Evolutionary conservation across 1,140 invertebrate genomes (phyloP).

Genomic region (Bradynema listronoti): DNA sequence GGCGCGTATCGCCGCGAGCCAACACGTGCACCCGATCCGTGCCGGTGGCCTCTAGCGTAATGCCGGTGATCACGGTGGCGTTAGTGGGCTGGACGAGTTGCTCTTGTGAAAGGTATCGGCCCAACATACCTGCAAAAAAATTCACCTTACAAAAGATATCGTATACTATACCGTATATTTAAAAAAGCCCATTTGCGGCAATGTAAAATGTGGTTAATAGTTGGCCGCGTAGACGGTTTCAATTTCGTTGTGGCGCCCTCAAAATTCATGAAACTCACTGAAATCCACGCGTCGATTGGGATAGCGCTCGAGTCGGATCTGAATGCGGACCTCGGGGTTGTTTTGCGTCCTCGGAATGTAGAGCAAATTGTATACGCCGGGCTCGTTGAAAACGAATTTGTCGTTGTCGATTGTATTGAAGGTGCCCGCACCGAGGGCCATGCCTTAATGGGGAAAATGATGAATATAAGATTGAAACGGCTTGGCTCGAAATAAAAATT

Average conservation of each 20-base stretch:
- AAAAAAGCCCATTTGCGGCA: too few species aligned
- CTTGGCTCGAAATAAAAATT: too few species aligned
- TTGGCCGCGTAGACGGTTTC: conserved; percentile 1
- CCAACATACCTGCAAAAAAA: conserved; percentile 50
- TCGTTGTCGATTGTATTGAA: conserved; percentile 56
- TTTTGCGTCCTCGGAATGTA: conserved; percentile 54
- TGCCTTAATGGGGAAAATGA: too few species aligned
- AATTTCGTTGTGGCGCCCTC: too few species aligned
- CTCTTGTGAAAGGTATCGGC: conserved; percentile 51
- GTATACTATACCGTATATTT: too few species aligned
- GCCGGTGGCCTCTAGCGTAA: conserved; percentile 54
- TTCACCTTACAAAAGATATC: too few species aligned
- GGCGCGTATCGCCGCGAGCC: conserved; percentile 51
- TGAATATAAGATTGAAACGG: too few species aligned
- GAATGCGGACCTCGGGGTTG: conserved; percentile 56
- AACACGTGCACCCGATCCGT: conserved; percentile 56
- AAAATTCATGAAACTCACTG: conserved; percentile 28
- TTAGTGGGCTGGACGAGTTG: conserved; percentile 57
- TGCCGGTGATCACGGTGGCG: conserved; percentile 57
- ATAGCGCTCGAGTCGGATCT: conserved; percentile 53
- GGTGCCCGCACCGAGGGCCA: conserved; percentile 52
- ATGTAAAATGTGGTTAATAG: too few species aligned
- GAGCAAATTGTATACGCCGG: conserved; percentile 52
- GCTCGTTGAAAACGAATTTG: conserved; percentile 58
- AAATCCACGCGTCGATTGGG: conserved; percentile 55